Evolutionary conservation across 2,113 vertebrate genomes (phyloP).

Genomic region (Nothoprocta pentlandii): DNA sequence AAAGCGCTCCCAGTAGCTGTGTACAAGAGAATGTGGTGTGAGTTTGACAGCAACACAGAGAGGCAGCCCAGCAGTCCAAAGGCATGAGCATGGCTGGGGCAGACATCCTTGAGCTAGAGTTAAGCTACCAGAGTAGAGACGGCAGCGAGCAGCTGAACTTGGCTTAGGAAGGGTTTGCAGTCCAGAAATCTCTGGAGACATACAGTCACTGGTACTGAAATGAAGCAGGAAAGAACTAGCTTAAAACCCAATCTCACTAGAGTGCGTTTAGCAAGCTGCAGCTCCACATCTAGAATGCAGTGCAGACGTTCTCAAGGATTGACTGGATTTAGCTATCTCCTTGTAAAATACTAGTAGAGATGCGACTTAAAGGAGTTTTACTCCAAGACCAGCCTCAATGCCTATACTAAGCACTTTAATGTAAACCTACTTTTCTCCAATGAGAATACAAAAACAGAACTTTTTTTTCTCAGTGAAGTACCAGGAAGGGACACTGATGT

Average conservation of each 20-base stretch:
- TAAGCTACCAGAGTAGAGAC: background rate
- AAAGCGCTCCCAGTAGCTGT: accelerated
- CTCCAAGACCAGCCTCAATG: background rate
- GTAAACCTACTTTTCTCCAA: background rate
- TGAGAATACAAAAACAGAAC: background rate
- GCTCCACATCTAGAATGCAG: background rate
- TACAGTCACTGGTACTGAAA: background rate
- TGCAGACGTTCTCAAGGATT: background rate
- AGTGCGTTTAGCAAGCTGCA: background rate
- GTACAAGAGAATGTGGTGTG: background rate
- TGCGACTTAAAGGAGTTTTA: background rate
- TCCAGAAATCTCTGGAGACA: background rate
- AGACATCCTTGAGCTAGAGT: background rate
- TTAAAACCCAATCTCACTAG: background rate
- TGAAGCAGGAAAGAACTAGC: background rate
- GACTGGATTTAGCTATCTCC: conserved; percentile 18
- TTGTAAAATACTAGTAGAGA: conserved; percentile 18
- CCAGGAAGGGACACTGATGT: background rate
- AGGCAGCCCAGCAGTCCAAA: background rate
- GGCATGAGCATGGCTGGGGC: background rate
- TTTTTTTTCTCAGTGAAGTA: background rate
- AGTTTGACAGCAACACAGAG: background rate
- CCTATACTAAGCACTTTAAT: background rate
- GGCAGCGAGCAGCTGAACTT: background rate
- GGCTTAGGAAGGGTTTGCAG: background rate